A percentile compares a stretch with the other conserved stretches of the same genome.
Conservation (phyloP, 2,113 vertebrate species). For the Mungos mungo region DNA sequence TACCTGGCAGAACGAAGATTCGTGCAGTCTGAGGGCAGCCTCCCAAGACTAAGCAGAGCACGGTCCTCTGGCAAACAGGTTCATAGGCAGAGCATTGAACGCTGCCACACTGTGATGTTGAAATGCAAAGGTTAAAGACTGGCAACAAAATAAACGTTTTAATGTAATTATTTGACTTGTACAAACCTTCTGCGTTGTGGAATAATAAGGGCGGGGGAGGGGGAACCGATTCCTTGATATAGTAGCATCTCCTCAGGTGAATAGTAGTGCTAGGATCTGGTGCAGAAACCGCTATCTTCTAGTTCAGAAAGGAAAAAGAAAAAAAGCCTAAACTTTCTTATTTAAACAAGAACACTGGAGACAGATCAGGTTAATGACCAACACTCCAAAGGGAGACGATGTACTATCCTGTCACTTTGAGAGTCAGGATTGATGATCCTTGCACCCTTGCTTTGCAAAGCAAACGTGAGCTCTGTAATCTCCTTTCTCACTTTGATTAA, state of each 20-base stretch:
- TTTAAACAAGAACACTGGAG: slow-evolving; percentile 72
- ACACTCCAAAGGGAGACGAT: slow-evolving; percentile 47
- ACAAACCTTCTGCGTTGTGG: slow-evolving; percentile 17
- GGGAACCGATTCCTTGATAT: neutral
- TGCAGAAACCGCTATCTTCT: slow-evolving; percentile 1
- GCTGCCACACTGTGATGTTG: neutral
- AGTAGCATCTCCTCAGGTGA: slow-evolving; percentile 24
- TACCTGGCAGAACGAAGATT: neutral
- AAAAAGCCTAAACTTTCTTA: slow-evolving; percentile 39
- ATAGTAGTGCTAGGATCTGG: neutral
- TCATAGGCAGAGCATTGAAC: neutral
- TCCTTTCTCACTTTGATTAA: slow-evolving; percentile 73
- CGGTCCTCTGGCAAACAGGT: neutral
- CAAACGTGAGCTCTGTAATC: slow-evolving; percentile 62
- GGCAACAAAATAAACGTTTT: slow-evolving; percentile 41
- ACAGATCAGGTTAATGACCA: slow-evolving; percentile 75
- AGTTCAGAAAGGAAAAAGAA: neutral
- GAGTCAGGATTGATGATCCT: slow-evolving; percentile 65
- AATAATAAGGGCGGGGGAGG: neutral
- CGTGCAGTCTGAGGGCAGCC: neutral
- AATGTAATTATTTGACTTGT: neutral
- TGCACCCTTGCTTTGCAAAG: slow-evolving; percentile 75
- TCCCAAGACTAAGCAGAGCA: neutral
- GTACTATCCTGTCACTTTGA: slow-evolving; percentile 59
- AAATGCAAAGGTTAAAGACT: slow-evolving; percentile 2